Conservation (phyloP, 2,113 vertebrate species). For the Engystomops pustulosus region DNA sequence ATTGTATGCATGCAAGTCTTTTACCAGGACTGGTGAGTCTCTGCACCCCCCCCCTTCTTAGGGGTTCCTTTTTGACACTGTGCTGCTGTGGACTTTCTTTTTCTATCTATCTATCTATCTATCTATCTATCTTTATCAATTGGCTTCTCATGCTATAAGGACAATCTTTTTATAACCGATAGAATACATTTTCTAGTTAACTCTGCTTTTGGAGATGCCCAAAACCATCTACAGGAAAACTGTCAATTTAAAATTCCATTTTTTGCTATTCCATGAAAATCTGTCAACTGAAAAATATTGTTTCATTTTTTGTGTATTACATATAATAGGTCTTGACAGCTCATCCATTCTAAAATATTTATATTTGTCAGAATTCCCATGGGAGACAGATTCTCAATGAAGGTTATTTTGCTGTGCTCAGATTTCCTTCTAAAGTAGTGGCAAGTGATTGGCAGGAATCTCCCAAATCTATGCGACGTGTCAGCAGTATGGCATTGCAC, state of each 20-base stretch:
- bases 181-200: neutral
- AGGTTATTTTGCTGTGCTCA: constrained; percentile 15
- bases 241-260: neutral
- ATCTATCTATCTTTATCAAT: neutral
- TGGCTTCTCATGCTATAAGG: neutral
- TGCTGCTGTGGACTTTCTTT: no score
- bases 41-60: no score
- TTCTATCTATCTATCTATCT: no score
- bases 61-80: no score
- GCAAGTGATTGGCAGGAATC: constrained; percentile 40
- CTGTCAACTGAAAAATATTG: neutral
- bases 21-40: no score
- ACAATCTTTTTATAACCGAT: neutral
- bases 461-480: neutral
- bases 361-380: constrained; percentile 40
- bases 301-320: constrained; percentile 40
- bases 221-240: neutral
- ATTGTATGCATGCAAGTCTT: no score
- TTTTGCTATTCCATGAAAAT: neutral
- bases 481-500: neutral
- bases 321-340: constrained; percentile 36
- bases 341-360: constrained; percentile 50
- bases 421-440: constrained; percentile 10
- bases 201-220: neutral
- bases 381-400: constrained; percentile 13